Evolutionary conservation across 2,113 vertebrate species (phyloP).

Genomic region (Odocoileus hemionus): DNA sequence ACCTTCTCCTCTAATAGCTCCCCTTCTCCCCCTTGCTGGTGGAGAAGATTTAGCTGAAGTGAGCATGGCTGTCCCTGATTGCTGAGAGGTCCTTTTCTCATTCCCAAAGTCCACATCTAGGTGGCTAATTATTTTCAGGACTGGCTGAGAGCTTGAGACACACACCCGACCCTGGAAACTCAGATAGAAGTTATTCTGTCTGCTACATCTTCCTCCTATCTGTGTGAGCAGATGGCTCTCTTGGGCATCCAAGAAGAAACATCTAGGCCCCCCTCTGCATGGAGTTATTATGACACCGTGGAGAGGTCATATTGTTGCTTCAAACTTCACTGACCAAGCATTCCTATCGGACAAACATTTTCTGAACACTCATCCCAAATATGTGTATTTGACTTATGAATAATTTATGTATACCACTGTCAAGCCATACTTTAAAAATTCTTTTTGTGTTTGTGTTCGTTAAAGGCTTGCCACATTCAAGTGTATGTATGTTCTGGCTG

Average conservation of each 20-base stretch:
- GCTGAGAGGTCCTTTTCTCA: not conserved
- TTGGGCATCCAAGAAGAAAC: not conserved
- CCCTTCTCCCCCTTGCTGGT: not conserved
- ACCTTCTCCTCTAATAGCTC: not conserved
- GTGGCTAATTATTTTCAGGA: not conserved
- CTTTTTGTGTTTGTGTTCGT: slow-evolving; percentile 1
- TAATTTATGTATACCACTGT: not conserved
- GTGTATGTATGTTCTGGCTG: not conserved
- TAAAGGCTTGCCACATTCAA: not conserved
- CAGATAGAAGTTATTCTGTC: not conserved
- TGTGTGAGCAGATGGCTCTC: not conserved
- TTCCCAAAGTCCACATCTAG: not conserved
- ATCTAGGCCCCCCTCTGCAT: not conserved
- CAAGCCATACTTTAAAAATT: not conserved
- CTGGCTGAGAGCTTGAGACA: not conserved
- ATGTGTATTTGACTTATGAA: slow-evolving; percentile 32
- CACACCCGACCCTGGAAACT: not conserved
- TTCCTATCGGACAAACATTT: not conserved
- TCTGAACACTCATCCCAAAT: not conserved
- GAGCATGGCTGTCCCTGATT: not conserved
- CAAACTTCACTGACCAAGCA: not conserved
- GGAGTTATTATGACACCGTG: fast-evolving
- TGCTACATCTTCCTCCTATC: not conserved
- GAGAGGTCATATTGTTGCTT: not conserved
- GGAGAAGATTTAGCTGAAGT: not conserved